Evolutionary conservation across 2,797 vertebrate genomes (phyloP), one percentile per base, ranked within the genome.

Genomic region (Parauchenoglanis punctatus): DNA sequence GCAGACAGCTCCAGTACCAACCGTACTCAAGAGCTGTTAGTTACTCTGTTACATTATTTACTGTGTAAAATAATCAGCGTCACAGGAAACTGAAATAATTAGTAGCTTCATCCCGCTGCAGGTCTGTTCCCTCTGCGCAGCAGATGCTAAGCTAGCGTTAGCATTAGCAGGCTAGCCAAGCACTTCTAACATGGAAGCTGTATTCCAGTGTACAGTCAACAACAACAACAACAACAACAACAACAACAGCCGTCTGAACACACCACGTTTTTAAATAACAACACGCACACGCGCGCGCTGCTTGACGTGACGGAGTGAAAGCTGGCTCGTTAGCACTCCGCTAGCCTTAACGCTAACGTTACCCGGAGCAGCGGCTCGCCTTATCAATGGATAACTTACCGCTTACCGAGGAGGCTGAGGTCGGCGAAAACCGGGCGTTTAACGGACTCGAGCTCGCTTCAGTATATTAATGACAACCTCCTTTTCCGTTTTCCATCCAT

Each of bases 401-500:
- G 88, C 87, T 70, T 70, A 82, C 87, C 86, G 86, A 76, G 89
- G 84, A 76, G 89, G 84, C 76, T 87, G 87, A 85, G 85, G 76
- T 83, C 83, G 82, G 72, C 44, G 86, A 87, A 89, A 89, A 88
- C 87, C 84, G 82, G 89, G 82, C 78, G 70, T 85, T 76, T 28
- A 52, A 76, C 58, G 17, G 84, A 75, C 70, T 31, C 25, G 58
- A 35, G 0, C n/a, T 76, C 58, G 12, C 18, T 31, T 61, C 49
- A 44, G 2, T 20, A 3, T n/a, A 17, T 49, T 18, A 83, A 83
- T 68, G 67, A 85, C 84, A 85, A 28, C 83, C 77, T 85, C 58
- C 84, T 76, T 13, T 87, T 65, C 83, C 89, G 86, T 84, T 88
- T 88, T 89, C 89, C 84, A 87, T 91, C 92, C 95, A 95, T 96